Evolutionary conservation across 2,888 invertebrate genomes (phyloP).

Genomic region (Limulus polyphemus): DNA sequence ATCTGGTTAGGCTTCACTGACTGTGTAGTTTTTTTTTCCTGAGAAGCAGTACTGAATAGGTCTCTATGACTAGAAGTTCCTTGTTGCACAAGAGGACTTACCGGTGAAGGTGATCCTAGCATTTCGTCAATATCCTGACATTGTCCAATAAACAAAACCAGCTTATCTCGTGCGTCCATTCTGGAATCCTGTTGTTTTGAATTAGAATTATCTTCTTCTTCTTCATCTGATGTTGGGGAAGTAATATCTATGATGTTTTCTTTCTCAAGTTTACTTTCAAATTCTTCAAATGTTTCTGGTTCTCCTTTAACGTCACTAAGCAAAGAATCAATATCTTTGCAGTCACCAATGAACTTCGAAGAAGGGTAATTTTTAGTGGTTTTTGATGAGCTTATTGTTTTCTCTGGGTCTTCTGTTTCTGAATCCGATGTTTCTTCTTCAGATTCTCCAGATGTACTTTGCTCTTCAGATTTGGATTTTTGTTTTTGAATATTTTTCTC

Average conservation of each 20-base stretch:
- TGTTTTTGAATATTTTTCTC: background rate
- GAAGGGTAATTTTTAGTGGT: background rate
- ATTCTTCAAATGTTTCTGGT: constrained; percentile 48
- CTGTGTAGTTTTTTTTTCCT: background rate
- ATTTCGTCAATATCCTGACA: constrained; percentile 82
- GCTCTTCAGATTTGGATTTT: too few relatives aligned
- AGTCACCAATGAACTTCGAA: constrained; percentile 35
- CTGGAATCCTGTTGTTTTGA: constrained; percentile 25
- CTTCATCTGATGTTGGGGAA: constrained; percentile 8
- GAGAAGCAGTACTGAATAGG: background rate
- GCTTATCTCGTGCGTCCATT: constrained; percentile 21
- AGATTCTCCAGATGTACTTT: background rate
- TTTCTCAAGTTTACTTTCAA: constrained; percentile 7
- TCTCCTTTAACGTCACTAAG: constrained; percentile 50
- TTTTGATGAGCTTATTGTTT: background rate
- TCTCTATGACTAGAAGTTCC: too few relatives aligned
- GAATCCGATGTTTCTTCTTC: background rate
- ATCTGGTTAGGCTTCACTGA: background rate
- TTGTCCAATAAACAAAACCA: constrained; percentile 59
- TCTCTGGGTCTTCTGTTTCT: background rate
- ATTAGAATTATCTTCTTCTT: constrained; percentile 23
- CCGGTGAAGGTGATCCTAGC: constrained; percentile 45
- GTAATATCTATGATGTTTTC: background rate
- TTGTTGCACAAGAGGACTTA: constrained; percentile 8
- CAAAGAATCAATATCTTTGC: constrained; percentile 64